Evolutionary conservation across 2,797 vertebrate species (phyloP).

Genomic region (Poeciliopsis infans): DNA sequence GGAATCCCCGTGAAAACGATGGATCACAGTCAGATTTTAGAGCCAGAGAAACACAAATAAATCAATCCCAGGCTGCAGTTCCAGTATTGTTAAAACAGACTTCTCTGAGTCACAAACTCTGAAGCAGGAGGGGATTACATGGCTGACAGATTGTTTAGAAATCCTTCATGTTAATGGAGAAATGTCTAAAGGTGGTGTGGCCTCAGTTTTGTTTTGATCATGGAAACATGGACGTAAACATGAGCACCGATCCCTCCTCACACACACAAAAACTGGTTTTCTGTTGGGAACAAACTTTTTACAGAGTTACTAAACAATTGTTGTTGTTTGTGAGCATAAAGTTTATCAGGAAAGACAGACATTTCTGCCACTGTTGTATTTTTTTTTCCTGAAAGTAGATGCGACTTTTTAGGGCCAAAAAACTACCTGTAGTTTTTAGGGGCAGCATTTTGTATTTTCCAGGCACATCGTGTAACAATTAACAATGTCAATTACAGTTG

Average conservation of each 20-base stretch:
- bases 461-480: no score
- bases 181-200: neutral
- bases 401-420: neutral
- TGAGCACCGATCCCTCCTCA: neutral
- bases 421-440: neutral
- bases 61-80: neutral
- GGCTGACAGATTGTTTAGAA: neutral
- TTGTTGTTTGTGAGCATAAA: neutral
- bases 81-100: neutral
- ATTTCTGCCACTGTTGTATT: neutral
- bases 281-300: neutral
- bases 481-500: no score
- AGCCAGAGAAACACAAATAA: neutral
- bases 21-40: neutral
- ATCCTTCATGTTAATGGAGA: neutral
- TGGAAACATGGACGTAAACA: neutral
- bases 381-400: neutral
- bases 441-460: no score
- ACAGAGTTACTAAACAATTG: neutral
- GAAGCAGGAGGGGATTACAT: neutral
- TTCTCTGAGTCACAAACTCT: neutral
- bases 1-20: constrained; percentile 34
- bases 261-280: neutral
- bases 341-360: neutral
- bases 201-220: neutral